These are phyloP conservation scores for Sternotherus odoratus DNA, from an alignment of 2,797 vertebrate species.

Conservation along the genomic window DNA sequence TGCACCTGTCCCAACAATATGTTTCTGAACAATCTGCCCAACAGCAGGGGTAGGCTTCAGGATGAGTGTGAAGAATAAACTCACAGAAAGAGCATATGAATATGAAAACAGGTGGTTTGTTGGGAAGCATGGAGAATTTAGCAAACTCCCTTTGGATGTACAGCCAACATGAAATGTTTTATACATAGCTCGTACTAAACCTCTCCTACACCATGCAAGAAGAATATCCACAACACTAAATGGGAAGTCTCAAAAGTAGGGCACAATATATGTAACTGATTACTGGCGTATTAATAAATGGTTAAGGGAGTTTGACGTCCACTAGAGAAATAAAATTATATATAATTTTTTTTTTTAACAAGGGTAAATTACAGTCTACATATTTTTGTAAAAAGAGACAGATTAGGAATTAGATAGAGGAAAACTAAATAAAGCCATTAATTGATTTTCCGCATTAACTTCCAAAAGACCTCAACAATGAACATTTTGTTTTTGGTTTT, in stretches of 20 bases:
- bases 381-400: not conserved
- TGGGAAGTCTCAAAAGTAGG: not conserved
- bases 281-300: not conserved
- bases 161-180: not conserved
- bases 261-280: not conserved
- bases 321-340: not conserved
- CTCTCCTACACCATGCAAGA: not conserved
- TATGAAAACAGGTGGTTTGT: not conserved
- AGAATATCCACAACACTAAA: not conserved
- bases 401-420: slow-evolving; percentile 6
- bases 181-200: not conserved
- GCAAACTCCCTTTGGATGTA: not conserved
- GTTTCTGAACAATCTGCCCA: not conserved
- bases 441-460: not conserved
- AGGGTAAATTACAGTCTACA: not conserved
- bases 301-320: not conserved
- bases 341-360: not conserved
- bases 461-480: not conserved
- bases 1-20: not conserved
- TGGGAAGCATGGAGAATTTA: not conserved
- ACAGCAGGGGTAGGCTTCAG: not conserved
- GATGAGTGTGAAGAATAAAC: not conserved
- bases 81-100: not conserved
- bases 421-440: not conserved
- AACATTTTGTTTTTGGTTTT: not conserved